Evolutionary conservation across 2,797 vertebrate species (phyloP).

Genomic region (Apogon hyalosoma): DNA sequence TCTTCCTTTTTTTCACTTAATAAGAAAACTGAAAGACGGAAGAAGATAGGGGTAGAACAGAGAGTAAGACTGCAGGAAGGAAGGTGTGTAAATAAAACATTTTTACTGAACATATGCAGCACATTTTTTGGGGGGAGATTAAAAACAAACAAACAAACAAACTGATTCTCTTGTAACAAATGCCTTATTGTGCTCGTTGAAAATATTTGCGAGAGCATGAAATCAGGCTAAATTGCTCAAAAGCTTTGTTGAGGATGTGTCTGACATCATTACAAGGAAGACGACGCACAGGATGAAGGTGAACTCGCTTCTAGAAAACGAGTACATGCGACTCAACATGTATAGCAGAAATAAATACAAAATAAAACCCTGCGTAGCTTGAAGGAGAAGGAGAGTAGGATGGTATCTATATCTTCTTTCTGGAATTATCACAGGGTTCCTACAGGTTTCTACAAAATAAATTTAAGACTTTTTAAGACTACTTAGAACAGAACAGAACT

Average conservation of each 20-base stretch:
- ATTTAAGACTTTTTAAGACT: no score
- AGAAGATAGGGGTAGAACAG: constrained; percentile 18
- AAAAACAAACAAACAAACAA: no score
- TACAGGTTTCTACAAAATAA: no score
- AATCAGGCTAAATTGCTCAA: constrained; percentile 25
- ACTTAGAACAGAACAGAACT: no score
- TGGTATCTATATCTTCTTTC: no score
- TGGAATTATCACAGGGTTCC: no score
- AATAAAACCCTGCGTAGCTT: no score
- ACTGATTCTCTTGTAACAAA: neutral
- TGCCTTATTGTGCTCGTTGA: neutral
- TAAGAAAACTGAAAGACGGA: constrained; percentile 73
- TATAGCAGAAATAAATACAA: no score
- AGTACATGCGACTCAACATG: neutral
- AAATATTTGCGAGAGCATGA: constrained; percentile 5
- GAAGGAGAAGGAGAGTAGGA: no score
- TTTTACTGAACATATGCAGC: constrained; percentile 2
- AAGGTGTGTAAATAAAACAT: neutral
- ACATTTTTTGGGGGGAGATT: constrained; percentile 12
- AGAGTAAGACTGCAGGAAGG: neutral
- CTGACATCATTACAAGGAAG: neutral
- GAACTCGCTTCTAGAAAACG: neutral
- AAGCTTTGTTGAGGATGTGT: neutral
- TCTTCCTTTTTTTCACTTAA: constrained; percentile 65
- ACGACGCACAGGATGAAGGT: neutral